phyloP scores from a whole-genome alignment of 2,113 vertebrate species.

The Pyrgilauda ruficollis region DNA sequence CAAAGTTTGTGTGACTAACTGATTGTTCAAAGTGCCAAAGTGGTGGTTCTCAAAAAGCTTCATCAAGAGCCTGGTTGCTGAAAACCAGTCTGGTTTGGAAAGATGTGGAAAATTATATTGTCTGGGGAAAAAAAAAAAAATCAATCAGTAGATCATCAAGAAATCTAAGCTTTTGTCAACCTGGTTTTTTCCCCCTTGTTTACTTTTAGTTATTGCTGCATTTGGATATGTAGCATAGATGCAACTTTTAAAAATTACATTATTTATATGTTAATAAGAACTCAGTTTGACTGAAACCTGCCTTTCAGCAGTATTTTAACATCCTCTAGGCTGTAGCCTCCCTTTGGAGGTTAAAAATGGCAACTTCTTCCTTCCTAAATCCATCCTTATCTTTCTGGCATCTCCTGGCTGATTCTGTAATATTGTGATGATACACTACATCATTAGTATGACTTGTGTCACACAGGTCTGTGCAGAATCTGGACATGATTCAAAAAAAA shows the following conservation, averaged over 20 bases:
- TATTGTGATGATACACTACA: not conserved
- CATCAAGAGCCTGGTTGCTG: not conserved
- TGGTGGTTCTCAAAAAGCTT: not conserved
- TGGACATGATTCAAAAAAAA: not conserved
- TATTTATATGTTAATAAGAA: not conserved
- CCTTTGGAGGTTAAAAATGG: not conserved
- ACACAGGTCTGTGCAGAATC: not conserved
- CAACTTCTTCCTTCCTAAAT: not conserved
- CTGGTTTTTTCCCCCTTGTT: not conserved
- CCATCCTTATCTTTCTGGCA: not conserved
- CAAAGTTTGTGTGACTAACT: not conserved
- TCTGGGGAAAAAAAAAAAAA: not conserved
- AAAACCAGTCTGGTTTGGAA: not conserved
- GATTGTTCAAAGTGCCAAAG: not conserved
- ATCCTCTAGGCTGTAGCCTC: not conserved
- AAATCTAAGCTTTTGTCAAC: not conserved
- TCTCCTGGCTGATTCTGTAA: not conserved
- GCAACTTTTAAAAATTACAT: not conserved
- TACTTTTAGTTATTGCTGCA: not conserved
- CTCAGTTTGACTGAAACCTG: not conserved
- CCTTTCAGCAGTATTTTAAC: not conserved
- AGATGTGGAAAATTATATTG: not conserved
- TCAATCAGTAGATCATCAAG: not conserved
- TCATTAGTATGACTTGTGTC: not conserved
- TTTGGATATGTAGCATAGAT: not conserved